These are phyloP conservation scores for Acutogordius australiensis DNA, from an alignment of 2,888 invertebrate genomes.

Conservation along the genomic window DNA sequence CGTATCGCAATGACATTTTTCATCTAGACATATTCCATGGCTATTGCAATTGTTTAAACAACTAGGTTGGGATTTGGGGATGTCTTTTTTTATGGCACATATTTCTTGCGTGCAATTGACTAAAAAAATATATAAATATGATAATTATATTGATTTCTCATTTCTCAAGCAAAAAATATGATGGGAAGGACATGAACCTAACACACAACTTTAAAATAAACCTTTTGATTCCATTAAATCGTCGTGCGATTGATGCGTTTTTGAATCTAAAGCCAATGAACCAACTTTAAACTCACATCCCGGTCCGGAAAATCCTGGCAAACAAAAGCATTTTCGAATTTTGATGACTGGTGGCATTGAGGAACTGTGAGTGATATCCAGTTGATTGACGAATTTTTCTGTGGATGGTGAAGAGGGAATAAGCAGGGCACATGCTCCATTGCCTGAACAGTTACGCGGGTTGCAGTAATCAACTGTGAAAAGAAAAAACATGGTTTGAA, in stretches of 20 bases:
- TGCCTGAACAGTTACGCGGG: not conserved
- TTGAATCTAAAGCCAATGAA: no score
- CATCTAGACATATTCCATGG: slow-evolving; percentile 88
- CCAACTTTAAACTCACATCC: not conserved
- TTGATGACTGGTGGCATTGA: not conserved
- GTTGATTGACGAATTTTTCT: not conserved
- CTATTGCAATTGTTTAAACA: not conserved
- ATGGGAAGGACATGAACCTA: no score
- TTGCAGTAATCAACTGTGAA: not conserved
- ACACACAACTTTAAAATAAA: no score
- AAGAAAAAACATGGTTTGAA: no score
- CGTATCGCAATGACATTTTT: slow-evolving; percentile 74
- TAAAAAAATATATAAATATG: no score
- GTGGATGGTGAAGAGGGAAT: not conserved
- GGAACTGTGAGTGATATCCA: no score
- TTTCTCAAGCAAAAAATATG: no score
- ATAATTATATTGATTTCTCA: no score
- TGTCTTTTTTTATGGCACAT: no score
- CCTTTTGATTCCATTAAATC: no score
- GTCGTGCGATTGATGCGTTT: no score
- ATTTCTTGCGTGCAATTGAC: no score
- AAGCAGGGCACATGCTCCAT: not conserved
- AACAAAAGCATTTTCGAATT: not conserved
- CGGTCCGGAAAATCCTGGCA: not conserved
- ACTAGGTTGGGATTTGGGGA: not conserved